A percentile compares a stretch with the other conserved stretches of the same genome.
Evolutionary conservation across 2,797 vertebrate genomes (phyloP).

Genomic region (Epinephelus awoara): DNA sequence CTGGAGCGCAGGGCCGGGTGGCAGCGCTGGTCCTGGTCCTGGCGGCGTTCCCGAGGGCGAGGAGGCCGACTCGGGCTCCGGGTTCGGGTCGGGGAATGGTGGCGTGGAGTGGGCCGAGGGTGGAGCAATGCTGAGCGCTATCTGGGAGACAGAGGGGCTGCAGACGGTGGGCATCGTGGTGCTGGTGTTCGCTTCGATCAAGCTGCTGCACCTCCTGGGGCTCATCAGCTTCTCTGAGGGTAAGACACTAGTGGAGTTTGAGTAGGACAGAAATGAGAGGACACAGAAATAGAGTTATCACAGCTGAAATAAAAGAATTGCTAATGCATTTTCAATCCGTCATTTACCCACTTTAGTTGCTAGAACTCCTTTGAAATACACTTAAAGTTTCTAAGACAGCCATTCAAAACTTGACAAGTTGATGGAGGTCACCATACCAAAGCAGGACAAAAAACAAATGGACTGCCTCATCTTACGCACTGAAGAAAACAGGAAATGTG

Average conservation of each 20-base stretch:
- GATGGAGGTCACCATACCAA: conserved; percentile 21
- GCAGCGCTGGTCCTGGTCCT: conserved; percentile 54
- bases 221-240: conserved; percentile 99
- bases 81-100: conserved; percentile 88
- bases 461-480: not conserved
- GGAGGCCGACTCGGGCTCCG: conserved; percentile 79
- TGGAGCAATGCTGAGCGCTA: conserved; percentile 91
- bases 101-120: conserved; percentile 79
- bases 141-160: conserved; percentile 99
- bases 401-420: conserved; percentile 29
- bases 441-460: conserved; percentile 21
- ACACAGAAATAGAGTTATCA: not conserved
- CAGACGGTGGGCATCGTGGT: conserved; percentile 99
- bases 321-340: conserved; percentile 15
- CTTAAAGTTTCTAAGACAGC: conserved; percentile 16
- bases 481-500: conserved; percentile 5
- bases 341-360: not conserved
- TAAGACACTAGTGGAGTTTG: conserved; percentile 82
- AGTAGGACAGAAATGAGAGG: not conserved
- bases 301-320: not conserved
- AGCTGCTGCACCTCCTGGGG: conserved; percentile 98
- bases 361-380: conserved; percentile 21
- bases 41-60: conserved; percentile 64
- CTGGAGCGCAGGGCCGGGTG: conserved; percentile 82
- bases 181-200: conserved; percentile 97